Evolutionary conservation across 2,888 invertebrate species (phyloP).

Genomic region (Drosophila greeni): DNA sequence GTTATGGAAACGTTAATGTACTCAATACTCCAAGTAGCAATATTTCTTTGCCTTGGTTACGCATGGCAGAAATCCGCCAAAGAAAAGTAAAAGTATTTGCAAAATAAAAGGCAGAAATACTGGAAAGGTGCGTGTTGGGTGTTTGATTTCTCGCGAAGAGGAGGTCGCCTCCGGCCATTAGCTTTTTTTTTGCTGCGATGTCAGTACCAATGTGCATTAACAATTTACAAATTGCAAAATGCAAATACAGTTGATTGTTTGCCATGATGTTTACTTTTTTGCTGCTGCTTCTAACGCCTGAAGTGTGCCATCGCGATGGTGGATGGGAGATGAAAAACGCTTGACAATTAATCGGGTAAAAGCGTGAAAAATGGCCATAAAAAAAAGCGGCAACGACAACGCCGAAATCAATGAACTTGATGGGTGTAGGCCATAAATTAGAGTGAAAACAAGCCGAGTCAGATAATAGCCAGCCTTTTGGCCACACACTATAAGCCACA

Average conservation of each 20-base stretch:
- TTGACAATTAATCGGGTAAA: constrained; percentile 65
- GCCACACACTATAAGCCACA: constrained; percentile 36
- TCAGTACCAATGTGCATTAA: not conserved
- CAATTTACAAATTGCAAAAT: constrained; percentile 8
- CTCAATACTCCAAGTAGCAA: constrained; percentile 30
- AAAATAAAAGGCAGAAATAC: constrained; percentile 30
- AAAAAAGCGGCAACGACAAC: constrained; percentile 26
- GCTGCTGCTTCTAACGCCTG: constrained; percentile 1
- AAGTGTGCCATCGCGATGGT: constrained; percentile 45
- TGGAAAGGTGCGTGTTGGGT: constrained; percentile 58
- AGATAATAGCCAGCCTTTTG: constrained; percentile 37
- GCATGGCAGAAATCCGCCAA: constrained; percentile 50
- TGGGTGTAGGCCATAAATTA: constrained; percentile 56
- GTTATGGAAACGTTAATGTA: constrained; percentile 38
- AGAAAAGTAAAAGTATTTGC: constrained; percentile 60
- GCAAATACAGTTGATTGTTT: constrained; percentile 25
- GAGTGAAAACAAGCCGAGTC: constrained; percentile 59
- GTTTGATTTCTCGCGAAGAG: constrained; percentile 38
- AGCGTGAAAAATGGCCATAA: constrained; percentile 64
- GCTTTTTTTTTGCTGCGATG: constrained; percentile 38
- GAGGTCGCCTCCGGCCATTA: constrained; percentile 51
- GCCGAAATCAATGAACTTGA: constrained; percentile 67
- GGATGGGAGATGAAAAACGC: constrained; percentile 19
- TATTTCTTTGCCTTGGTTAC: constrained; percentile 50
- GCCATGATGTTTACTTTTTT: constrained; percentile 3